Evolutionary conservation across 2,888 invertebrate species (phyloP), one percentile per base, ranked within the genome.

Genomic region (Vesta saturnalis): DNA sequence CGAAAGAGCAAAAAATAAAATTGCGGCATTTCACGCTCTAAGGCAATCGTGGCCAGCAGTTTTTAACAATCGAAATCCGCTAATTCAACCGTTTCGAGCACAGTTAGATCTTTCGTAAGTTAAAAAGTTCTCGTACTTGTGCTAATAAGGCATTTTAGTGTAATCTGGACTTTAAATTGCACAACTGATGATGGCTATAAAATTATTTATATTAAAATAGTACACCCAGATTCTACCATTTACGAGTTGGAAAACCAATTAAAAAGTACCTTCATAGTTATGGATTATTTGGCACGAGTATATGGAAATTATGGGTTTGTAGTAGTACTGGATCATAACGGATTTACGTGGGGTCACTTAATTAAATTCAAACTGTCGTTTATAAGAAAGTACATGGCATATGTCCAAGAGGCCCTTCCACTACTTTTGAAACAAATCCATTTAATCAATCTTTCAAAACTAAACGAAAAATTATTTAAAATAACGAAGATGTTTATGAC

Each of bases 341-440:
- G 58, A 12, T 12, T 30, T 18, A 54, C 59, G 2, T 67, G 58
- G 67, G 47, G 46, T 18, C 67, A 67, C 19, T 12, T 67, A 15
- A 16, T 47, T 1, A 67, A 59, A 19, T 55, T 46, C 21, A 39
- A 43, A n/a, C 10, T 67, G 0, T 12, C n/a, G 14, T 1, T n/a
- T n/a, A 46, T 22, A 8, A 58, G 54, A 18, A 67, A 63, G 54
- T 15, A 52, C 12, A 18, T 59, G 4, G 14, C 57, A 1, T 67
- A 67, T 22, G 46, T 59, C 2, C 67, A 67, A 60, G 63, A 67
- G 6, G 67, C 58, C 1, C 52, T 67, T 55, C 62, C 67, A 15
- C 22, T 67, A 4, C 39, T 57, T 18, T 1, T 67, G n/a, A 67
- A 67, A 58, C 43, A 23, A 21, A 35, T 67, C 12, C 63, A 67